Evolutionary conservation across 1,140 invertebrate species (phyloP).

Genomic region (Antheraea mylitta): DNA sequence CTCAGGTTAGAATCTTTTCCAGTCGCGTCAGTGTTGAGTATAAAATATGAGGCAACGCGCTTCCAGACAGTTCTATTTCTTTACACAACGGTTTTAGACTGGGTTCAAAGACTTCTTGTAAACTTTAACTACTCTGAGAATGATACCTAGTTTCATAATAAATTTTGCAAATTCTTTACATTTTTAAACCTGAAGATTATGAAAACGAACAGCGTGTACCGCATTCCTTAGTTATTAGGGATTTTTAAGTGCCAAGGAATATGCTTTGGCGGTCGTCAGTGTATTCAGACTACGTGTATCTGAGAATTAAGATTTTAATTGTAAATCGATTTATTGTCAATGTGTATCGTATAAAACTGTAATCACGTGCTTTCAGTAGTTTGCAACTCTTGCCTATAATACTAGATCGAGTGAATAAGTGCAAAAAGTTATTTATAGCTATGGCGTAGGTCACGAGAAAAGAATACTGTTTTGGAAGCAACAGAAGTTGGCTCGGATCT

Average conservation of each 20-base stretch:
- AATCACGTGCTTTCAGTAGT: neutral
- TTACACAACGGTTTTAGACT: neutral
- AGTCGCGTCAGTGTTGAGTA: neutral
- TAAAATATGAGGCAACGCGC: neutral
- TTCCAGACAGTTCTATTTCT: constrained; percentile 1
- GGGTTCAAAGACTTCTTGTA: neutral
- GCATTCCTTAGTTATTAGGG: neutral
- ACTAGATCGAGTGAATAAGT: neutral
- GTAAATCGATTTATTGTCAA: too few species aligned
- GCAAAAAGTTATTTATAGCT: neutral
- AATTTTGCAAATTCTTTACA: neutral
- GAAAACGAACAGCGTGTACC: neutral
- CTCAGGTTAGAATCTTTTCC: neutral
- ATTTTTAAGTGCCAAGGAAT: too few species aligned
- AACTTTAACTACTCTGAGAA: neutral
- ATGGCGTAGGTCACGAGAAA: neutral
- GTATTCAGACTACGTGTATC: too few species aligned
- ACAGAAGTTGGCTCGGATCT: neutral
- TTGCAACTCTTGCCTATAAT: neutral
- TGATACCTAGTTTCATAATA: neutral
- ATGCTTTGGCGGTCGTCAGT: too few species aligned
- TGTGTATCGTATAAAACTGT: neutral
- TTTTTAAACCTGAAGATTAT: neutral
- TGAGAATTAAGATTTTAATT: too few species aligned
- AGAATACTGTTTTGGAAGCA: neutral